Evolutionary conservation across 2,797 vertebrate species (phyloP), one percentile per base, ranked within the genome.

Genomic region (Selene dorsalis): DNA sequence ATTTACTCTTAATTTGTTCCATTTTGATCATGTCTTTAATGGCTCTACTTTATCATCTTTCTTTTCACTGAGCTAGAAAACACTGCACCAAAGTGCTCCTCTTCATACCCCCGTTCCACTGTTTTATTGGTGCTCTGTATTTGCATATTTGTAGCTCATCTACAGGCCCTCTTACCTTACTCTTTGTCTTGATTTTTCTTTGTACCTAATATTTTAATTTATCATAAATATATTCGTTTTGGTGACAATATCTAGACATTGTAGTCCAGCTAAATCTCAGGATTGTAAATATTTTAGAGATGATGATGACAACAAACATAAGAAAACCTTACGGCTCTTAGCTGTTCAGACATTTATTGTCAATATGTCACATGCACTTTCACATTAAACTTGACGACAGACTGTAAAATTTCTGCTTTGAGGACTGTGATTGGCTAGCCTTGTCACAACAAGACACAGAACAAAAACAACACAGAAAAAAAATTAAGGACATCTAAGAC

Each of bases 111-210:
- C 32, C 32, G 6, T 8, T 35, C 32, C 41, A 50, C 16, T 28
- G 20, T 63, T 38, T 28, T 69, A 48, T 69, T 69, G 65, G 28
- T 22, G 55, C 56, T 26, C 39, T 47, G 55, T 30, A 66, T 67
- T 50, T 28, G 35, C 48, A 66, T 52, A 61, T 50, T 50, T 76
- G 30, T 48, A 6, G 30, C 20, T 72, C 48, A 38, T 41, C 18
- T 13, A 35, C 32, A 35, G 32, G 32, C 32, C 32, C 32, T 35
- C 32, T 35, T 8, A 35, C 32, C 32, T 8, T 35, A 8, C 7
- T 35, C 32, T 35, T 35, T 35, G 32, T 35, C 32, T 9, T 9
- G 32, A 35, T 35, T 9, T 35, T 35, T 35, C 32, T 35, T 35
- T 35, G 8, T 35, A 35, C 32, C 7, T 35, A 8, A 35, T 35